Percentiles rank a stretch among this genome's conserved stretches.
Evolutionary conservation across 2,113 vertebrate genomes (phyloP).

Genomic region (Menura novaehollandiae): DNA sequence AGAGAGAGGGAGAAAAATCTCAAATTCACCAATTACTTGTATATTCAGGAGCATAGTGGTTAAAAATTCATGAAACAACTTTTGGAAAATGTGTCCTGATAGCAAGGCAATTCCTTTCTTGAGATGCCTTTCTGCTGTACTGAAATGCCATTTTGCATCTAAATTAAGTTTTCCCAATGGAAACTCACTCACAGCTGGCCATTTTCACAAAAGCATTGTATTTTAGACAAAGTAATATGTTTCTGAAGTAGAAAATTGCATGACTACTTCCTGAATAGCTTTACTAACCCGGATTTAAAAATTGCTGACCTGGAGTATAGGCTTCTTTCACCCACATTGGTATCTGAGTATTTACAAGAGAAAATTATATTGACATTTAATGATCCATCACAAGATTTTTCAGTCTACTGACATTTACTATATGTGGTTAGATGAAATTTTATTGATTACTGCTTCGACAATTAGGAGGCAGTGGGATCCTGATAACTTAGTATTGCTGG

Average conservation of each 20-base stretch:
- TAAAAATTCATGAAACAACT: neutral
- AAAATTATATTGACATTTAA: neutral
- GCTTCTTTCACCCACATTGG: neutral
- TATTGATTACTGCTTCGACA: neutral
- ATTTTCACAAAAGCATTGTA: neutral
- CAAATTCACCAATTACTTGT: neutral
- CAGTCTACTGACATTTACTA: neutral
- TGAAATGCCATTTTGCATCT: neutral
- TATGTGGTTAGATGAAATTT: neutral
- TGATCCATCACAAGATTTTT: neutral
- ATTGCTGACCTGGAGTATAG: neutral
- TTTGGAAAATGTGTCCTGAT: neutral
- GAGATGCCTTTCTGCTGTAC: neutral
- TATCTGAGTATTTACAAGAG: neutral
- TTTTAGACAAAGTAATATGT: neutral
- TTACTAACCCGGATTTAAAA: neutral
- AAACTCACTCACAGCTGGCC: neutral
- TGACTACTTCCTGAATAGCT: neutral
- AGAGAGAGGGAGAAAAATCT: neutral
- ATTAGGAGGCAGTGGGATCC: neutral
- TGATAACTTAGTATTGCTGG: neutral
- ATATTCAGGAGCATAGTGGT: neutral
- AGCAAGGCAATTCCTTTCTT: neutral
- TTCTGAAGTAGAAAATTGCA: neutral
- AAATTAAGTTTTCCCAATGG: neutral